These are phyloP conservation scores for Periplaneta americana DNA, from an alignment of 1,140 invertebrate genomes.

Conservation along the genomic window DNA sequence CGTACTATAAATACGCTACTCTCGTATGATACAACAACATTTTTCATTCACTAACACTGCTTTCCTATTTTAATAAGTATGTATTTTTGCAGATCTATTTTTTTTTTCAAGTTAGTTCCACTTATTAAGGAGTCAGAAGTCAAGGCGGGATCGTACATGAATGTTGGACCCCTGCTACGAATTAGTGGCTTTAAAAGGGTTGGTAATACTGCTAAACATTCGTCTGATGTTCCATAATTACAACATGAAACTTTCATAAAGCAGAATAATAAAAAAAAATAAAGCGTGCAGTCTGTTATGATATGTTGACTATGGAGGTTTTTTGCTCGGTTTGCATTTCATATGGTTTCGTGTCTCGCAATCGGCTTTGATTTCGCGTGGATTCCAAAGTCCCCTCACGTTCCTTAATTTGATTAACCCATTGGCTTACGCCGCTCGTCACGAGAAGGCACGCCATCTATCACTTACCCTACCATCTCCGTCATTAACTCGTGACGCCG, in stretches of 20 bases:
- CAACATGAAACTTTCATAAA: background rate
- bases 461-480: background rate
- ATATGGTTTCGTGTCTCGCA: background rate
- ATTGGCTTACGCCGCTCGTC: background rate
- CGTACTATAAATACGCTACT: too few species aligned
- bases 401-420: background rate
- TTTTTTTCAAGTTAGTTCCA: background rate
- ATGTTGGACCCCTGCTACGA: background rate
- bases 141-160: background rate
- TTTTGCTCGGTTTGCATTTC: background rate
- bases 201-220: background rate
- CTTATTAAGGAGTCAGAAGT: background rate
- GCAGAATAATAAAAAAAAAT: background rate
- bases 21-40: too few species aligned
- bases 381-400: background rate
- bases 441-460: background rate
- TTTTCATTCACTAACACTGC: too few species aligned
- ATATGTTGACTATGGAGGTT: background rate
- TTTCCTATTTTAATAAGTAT: background rate
- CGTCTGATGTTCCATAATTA: background rate
- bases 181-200: background rate
- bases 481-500: too few species aligned
- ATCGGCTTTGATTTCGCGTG: too few species aligned
- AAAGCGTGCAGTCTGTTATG: background rate
- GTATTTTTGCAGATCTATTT: background rate